Conservation (phyloP, 2,113 vertebrate species). For the Coryphaenoides rupestris region DNA sequence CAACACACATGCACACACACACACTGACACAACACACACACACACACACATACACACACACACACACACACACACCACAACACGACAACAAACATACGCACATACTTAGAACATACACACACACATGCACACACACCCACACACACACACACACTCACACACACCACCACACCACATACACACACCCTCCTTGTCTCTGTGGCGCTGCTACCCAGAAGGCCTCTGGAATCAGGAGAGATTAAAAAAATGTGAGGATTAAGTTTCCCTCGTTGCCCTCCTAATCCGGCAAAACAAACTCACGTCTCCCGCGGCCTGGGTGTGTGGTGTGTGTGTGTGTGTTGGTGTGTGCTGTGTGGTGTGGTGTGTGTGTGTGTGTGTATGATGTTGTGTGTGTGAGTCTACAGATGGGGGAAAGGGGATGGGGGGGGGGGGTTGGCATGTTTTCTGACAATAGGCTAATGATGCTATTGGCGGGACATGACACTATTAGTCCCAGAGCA, state of each 20-base stretch:
- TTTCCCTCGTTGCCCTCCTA: too few relatives aligned
- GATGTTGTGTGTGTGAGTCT: constrained; percentile 14
- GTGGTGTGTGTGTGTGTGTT: not conserved
- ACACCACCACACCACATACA: not conserved
- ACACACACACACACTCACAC: not conserved
- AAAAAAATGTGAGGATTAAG: too few relatives aligned
- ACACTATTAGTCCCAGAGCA: constrained; percentile 13
- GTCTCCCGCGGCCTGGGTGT: constrained; percentile 41
- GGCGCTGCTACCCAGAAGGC: too few relatives aligned
- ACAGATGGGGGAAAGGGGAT: too few relatives aligned
- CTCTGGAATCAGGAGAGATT: too few relatives aligned
- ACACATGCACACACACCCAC: not conserved
- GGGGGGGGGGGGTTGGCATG: constrained; percentile 10
- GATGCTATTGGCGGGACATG: constrained; percentile 33
- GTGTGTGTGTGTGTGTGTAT: not conserved
- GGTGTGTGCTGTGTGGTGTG: not conserved
- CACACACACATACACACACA: not conserved
- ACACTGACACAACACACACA: not conserved
- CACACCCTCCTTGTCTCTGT: not conserved
- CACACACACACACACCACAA: not conserved
- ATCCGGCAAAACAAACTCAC: too few relatives aligned
- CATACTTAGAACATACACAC: too few relatives aligned
- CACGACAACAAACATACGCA: constrained; percentile 7
- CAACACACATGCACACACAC: too few relatives aligned
- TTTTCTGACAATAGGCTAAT: constrained; percentile 63